These are phyloP conservation scores for Gerris lacustris DNA, from an alignment of 2,888 invertebrate species.

Conservation along the genomic window DNA sequence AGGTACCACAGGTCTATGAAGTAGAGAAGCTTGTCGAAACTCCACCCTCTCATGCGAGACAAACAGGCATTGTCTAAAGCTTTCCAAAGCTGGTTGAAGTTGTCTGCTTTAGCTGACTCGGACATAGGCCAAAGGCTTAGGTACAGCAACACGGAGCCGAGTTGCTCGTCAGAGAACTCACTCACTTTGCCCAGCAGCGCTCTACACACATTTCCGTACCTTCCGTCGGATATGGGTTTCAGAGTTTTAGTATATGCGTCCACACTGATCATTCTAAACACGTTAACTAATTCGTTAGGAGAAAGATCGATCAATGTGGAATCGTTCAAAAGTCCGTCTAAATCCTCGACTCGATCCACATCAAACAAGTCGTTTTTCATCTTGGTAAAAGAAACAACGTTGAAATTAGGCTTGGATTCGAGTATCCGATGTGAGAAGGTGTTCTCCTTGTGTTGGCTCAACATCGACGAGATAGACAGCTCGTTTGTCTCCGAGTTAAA, in stretches of 20 bases:
- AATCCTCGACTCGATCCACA: not conserved
- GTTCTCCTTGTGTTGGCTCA: not conserved
- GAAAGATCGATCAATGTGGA: not conserved
- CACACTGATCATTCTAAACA: not conserved
- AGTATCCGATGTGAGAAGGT: not conserved
- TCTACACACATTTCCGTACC: slow-evolving; percentile 15
- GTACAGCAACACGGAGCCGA: slow-evolving; percentile 43
- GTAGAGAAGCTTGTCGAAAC: slow-evolving; percentile 43
- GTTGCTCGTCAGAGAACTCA: slow-evolving; percentile 40
- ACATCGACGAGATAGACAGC: not conserved
- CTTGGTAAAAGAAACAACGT: not conserved
- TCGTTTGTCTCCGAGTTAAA: not conserved
- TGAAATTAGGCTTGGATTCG: not conserved
- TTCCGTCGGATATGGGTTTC: slow-evolving; percentile 11
- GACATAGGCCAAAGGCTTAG: slow-evolving; percentile 44
- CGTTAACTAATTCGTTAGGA: not conserved
- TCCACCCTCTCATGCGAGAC: slow-evolving; percentile 41
- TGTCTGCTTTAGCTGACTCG: slow-evolving; percentile 42
- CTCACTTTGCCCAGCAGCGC: slow-evolving; percentile 33
- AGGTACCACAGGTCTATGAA: slow-evolving; percentile 53
- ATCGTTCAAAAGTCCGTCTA: not conserved
- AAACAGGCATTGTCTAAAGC: slow-evolving; percentile 54
- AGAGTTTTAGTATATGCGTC: not conserved
- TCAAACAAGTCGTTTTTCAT: not conserved
- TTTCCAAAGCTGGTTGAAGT: slow-evolving; percentile 53